phyloP scores from a whole-genome alignment of 2,888 invertebrate genomes.

The Willowsia nigromaculata region DNA sequence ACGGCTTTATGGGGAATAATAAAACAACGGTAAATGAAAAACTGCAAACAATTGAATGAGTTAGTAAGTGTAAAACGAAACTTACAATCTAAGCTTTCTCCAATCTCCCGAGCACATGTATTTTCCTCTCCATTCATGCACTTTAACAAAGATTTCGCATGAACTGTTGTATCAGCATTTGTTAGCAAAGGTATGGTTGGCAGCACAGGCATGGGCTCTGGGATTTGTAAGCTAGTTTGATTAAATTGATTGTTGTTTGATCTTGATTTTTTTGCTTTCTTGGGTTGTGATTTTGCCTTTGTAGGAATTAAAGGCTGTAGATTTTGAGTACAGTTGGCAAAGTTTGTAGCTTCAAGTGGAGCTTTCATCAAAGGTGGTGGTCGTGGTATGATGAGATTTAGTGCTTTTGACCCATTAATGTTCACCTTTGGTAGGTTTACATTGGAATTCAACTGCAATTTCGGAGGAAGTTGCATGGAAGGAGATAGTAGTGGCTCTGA shows the following conservation, averaged over 20 bases:
- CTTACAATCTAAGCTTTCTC: constrained; percentile 71
- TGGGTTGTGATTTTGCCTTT: constrained; percentile 19
- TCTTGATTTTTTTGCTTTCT: constrained; percentile 43
- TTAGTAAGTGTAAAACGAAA: not conserved
- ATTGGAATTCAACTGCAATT: constrained; percentile 28
- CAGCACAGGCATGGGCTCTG: constrained; percentile 1
- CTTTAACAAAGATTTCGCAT: constrained; percentile 58
- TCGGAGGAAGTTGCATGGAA: not conserved
- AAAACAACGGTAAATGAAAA: not conserved
- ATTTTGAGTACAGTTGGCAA: constrained; percentile 45
- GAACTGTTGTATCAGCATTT: constrained; percentile 42
- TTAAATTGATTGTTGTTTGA: constrained; percentile 43
- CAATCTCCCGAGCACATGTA: constrained; percentile 56
- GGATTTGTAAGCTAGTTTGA: constrained; percentile 25
- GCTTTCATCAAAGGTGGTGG: constrained; percentile 62
- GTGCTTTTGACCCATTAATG: constrained; percentile 33
- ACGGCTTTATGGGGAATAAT: constrained; percentile 70
- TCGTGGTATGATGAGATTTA: constrained; percentile 64
- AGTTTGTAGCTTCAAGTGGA: constrained; percentile 57
- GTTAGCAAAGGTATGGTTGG: constrained; percentile 6
- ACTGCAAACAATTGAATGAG: not conserved
- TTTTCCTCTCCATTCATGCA: constrained; percentile 68
- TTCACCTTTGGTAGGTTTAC: not conserved
- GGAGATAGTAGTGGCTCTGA: not conserved
- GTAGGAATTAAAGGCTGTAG: not conserved